phyloP scores from a whole-genome alignment of 2,113 vertebrate species.

The Dasyornis broadbenti region DNA sequence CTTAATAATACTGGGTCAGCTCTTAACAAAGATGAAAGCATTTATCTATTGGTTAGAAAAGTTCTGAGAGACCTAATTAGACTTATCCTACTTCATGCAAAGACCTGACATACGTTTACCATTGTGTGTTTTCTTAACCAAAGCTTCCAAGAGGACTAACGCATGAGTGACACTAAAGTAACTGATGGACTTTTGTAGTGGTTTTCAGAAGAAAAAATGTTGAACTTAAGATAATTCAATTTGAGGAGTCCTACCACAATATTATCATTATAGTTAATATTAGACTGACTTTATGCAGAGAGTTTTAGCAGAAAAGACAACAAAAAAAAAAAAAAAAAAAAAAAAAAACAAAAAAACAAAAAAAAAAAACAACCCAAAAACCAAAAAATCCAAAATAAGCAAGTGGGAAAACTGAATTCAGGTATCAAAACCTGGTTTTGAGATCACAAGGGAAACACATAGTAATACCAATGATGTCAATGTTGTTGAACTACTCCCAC shows the following conservation, averaged over 20 bases:
- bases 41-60: not conserved
- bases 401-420: not conserved
- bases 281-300: not conserved
- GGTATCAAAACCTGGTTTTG: not conserved
- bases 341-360: not conserved
- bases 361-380: not conserved
- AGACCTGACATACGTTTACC: not conserved
- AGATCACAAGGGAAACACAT: not conserved
- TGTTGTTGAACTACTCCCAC: not conserved
- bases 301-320: not conserved
- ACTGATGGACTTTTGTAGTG: not conserved
- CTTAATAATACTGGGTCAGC: not conserved
- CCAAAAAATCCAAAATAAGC: not conserved
- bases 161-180: not conserved
- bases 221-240: not conserved
- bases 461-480: not conserved
- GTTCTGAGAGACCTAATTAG: not conserved
- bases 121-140: not conserved
- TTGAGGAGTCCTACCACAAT: not conserved
- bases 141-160: not conserved
- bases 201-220: not conserved
- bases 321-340: not conserved
- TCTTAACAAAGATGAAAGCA: not conserved
- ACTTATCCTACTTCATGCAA: not conserved
- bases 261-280: not conserved